phyloP scores from a whole-genome alignment of 2,113 vertebrate species.

The Rhagologus leucostigma region DNA sequence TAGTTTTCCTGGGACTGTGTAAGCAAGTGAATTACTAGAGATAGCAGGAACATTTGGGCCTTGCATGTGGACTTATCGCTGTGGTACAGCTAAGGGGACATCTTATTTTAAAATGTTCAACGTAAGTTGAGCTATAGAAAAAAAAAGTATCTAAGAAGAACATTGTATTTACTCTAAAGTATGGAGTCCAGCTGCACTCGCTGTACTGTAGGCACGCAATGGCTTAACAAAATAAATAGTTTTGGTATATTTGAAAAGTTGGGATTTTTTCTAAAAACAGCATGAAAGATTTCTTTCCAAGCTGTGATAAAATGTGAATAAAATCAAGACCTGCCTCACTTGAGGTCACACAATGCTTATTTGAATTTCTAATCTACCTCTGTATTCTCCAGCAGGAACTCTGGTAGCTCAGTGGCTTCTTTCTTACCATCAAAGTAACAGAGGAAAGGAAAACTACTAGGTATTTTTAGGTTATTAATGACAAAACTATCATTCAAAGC shows the following conservation, averaged over 20 bases:
- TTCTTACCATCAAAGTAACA: not conserved
- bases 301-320: not conserved
- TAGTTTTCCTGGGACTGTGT: conserved; percentile 8
- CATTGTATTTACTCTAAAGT: not conserved
- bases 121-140: not conserved
- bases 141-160: not conserved
- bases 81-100: not conserved
- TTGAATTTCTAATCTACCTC: conserved; percentile 35
- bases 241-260: not conserved
- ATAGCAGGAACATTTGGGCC: not conserved
- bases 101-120: not conserved
- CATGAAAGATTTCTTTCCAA: not conserved
- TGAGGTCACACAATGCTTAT: not conserved
- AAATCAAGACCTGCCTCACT: conserved; percentile 9
- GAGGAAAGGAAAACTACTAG: not conserved
- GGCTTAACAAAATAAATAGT: not conserved
- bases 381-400: not conserved
- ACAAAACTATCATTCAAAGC: not conserved
- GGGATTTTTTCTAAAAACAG: not conserved
- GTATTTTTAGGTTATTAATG: not conserved
- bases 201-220: not conserved
- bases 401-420: not conserved
- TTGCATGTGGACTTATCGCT: not conserved
- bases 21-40: not conserved
- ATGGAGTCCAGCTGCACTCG: not conserved